These are phyloP conservation scores for Erythrocercus mccallii DNA, from an alignment of 2,113 vertebrate genomes.

Conservation along the genomic window DNA sequence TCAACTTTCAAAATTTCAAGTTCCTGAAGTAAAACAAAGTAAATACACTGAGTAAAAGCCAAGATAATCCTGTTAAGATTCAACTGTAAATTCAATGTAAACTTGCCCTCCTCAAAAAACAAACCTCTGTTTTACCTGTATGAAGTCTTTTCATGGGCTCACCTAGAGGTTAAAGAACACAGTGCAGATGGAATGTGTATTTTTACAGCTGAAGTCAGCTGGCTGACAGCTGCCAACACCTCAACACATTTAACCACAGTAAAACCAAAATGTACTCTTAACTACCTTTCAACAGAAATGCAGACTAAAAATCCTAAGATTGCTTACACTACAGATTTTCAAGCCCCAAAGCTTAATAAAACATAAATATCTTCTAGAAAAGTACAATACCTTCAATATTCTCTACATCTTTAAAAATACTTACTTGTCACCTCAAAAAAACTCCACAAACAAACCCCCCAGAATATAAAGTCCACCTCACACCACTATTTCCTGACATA, in stretches of 20 bases:
- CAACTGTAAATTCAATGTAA: background rate
- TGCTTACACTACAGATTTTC: background rate
- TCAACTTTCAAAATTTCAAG: constrained; percentile 82
- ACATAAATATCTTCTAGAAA: background rate
- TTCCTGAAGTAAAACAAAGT: constrained; percentile 71
- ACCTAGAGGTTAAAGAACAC: background rate
- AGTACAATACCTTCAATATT: background rate
- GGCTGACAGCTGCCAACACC: background rate
- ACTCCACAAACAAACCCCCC: background rate
- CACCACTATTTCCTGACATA: background rate
- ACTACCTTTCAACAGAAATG: background rate
- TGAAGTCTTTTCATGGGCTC: background rate
- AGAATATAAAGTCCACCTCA: background rate
- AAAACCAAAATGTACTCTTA: background rate
- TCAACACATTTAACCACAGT: background rate
- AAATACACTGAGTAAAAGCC: background rate
- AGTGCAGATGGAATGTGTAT: background rate
- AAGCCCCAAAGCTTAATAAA: background rate
- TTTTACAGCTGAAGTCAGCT: background rate
- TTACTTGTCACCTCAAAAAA: fast-evolving
- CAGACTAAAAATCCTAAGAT: background rate
- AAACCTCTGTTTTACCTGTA: background rate
- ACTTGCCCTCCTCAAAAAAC: background rate
- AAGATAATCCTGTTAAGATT: background rate
- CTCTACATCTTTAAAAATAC: background rate